Percentiles rank a stretch among this genome's conserved stretches.
Evolutionary conservation across 2,113 vertebrate species (phyloP).

Genomic region (Marmota monax): DNA sequence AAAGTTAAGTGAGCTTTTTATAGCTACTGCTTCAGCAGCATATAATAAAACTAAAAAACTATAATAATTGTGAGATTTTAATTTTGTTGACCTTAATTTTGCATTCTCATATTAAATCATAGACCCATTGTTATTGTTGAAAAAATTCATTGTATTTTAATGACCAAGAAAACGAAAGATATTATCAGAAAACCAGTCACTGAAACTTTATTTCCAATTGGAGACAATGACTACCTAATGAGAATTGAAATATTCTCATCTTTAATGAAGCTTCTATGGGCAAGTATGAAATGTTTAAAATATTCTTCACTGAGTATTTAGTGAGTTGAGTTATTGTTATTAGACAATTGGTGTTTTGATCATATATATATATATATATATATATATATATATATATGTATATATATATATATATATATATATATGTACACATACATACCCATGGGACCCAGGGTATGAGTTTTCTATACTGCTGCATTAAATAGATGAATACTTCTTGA

Average conservation of each 20-base stretch:
- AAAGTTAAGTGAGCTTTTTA: constrained; percentile 10
- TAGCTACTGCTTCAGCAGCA: background rate
- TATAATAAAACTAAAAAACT: background rate
- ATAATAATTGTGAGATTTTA: background rate
- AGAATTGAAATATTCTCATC: background rate
- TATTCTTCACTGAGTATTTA: background rate
- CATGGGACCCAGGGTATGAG: background rate
- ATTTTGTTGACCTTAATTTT: constrained; percentile 43
- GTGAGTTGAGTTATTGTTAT: constrained; percentile 2
- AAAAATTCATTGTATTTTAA: constrained; percentile 37
- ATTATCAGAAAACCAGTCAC: background rate
- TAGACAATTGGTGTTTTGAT: constrained; percentile 33
- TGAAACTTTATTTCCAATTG: constrained; percentile 11
- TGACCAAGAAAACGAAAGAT: background rate
- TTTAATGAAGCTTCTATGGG: background rate
- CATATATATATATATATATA: background rate
- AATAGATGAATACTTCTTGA: constrained; percentile 16
- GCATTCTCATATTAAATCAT: background rate
- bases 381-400: background rate
- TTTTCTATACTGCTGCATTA: constrained; percentile 40
- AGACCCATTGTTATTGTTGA: background rate
- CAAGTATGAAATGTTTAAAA: background rate
- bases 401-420: background rate
- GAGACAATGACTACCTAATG: background rate
- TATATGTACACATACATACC: background rate